Percentiles rank a stretch among this genome's conserved stretches.
Conservation (phyloP, 2,888 invertebrate species). For the Neocrepidodera transversa region DNA sequence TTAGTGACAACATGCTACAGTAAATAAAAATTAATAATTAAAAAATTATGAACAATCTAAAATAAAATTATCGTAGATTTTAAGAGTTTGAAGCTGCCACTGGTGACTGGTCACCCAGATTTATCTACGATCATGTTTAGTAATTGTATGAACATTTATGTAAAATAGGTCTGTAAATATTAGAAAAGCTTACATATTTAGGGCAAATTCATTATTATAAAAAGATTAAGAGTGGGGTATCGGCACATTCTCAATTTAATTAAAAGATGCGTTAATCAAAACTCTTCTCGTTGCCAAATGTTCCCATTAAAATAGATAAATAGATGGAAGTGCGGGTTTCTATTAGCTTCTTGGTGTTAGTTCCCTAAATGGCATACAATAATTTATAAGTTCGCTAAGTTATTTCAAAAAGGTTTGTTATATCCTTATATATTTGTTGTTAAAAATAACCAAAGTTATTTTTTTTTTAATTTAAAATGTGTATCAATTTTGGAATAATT, state of each 20-base stretch:
- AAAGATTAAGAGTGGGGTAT: conserved; percentile 31
- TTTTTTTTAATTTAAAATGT: no score
- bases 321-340: not conserved
- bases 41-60: no score
- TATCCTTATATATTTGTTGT: not conserved
- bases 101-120: no score
- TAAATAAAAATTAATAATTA: no score
- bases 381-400: not conserved
- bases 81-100: no score
- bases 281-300: not conserved
- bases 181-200: conserved; percentile 8
- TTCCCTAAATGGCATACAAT: not conserved
- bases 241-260: conserved; percentile 35
- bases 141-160: not conserved
- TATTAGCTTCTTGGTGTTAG: not conserved
- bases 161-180: not conserved
- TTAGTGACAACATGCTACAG: no score
- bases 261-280: conserved; percentile 40
- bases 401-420: not conserved
- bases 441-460: no score
- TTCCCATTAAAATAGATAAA: conserved; percentile 1
- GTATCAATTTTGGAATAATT: no score
- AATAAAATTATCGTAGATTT: no score
- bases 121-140: no score
- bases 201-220: conserved; percentile 23